phyloP scores from a whole-genome alignment of 2,797 vertebrate genomes.

The Tinamus major region DNA sequence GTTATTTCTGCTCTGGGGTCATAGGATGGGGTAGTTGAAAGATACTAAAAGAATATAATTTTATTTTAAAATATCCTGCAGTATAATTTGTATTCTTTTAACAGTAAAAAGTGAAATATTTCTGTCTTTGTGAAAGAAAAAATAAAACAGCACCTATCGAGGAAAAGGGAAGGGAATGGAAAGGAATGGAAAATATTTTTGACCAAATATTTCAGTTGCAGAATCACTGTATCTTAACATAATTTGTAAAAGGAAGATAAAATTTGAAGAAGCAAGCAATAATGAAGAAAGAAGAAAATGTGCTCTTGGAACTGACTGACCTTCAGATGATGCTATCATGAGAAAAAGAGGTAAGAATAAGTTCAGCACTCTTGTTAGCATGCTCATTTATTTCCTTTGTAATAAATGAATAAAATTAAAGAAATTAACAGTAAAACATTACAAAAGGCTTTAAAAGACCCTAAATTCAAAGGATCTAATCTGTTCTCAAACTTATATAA shows the following conservation, averaged over 20 bases:
- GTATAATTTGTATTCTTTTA: background rate
- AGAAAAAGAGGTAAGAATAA: background rate
- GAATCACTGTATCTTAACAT: background rate
- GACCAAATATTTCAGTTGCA: background rate
- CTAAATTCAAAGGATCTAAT: background rate
- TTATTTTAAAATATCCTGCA: background rate
- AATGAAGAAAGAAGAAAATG: background rate
- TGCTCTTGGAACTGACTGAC: background rate
- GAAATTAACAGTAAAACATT: background rate
- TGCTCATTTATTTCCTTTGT: background rate
- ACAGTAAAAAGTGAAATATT: background rate
- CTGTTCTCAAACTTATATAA: background rate
- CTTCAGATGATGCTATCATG: background rate
- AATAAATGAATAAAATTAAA: background rate
- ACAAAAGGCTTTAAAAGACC: background rate
- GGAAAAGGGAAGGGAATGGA: background rate
- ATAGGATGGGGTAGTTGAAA: background rate
- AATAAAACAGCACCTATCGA: background rate
- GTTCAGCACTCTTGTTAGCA: background rate
- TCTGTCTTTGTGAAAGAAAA: background rate
- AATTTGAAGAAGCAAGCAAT: background rate
- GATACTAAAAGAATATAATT: background rate
- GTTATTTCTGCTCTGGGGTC: background rate
- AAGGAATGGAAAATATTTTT: background rate
- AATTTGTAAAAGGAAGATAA: background rate